Evolutionary conservation across 2,797 vertebrate genomes (phyloP).

Genomic region (Psittacula derbiana): DNA sequence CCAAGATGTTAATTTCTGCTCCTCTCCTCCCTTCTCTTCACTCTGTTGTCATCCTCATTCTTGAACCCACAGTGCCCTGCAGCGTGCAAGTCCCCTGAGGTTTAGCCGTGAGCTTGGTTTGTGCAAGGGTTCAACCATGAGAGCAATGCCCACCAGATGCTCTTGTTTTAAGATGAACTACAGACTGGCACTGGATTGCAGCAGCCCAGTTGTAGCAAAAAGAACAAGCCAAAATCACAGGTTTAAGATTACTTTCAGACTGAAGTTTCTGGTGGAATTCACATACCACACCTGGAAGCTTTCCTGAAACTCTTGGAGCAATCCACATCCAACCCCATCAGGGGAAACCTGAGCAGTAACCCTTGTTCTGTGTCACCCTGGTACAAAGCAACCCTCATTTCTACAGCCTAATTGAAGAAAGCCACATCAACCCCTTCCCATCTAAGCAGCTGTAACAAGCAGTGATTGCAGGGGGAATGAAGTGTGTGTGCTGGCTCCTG

Average conservation of each 20-base stretch:
- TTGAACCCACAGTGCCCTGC: neutral
- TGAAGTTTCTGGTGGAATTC: neutral
- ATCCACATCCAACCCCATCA: neutral
- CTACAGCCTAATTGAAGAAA: neutral
- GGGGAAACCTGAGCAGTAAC: neutral
- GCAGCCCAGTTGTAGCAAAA: neutral
- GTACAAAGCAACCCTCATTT: neutral
- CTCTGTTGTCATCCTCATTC: neutral
- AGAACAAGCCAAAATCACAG: neutral
- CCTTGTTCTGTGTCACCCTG: neutral
- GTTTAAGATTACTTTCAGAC: neutral
- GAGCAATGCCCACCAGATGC: neutral
- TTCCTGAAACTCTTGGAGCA: neutral
- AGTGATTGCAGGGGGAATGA: neutral
- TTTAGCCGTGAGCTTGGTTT: neutral
- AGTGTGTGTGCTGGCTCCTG: accelerated
- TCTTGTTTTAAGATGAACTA: neutral
- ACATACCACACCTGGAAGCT: neutral
- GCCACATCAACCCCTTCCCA: neutral
- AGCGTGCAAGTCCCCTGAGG: neutral
- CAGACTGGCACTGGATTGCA: neutral
- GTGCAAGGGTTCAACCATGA: neutral
- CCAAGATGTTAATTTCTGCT: neutral
- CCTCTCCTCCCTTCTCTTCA: neutral
- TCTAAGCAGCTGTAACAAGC: neutral